These are phyloP conservation scores for Helicoverpa zea DNA, from an alignment of 1,140 invertebrate genomes.

Conservation along the genomic window DNA sequence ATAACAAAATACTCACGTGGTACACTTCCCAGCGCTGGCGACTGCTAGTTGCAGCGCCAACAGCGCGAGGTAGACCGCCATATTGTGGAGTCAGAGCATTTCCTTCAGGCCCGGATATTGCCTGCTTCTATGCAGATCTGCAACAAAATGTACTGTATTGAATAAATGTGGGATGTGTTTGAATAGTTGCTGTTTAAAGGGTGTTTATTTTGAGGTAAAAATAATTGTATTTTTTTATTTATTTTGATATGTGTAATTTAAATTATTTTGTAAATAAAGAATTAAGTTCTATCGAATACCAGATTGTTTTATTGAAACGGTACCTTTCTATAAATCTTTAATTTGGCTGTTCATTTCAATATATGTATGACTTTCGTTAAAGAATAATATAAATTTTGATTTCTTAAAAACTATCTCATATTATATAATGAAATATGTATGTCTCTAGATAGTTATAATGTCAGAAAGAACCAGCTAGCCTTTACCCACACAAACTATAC, in stretches of 20 bases:
- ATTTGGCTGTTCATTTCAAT: too few species aligned
- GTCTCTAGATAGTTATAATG: background rate
- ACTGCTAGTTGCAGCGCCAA: conserved; percentile 68
- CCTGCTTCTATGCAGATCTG: conserved; percentile 48
- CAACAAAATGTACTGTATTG: conserved; percentile 29
- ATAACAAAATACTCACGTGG: conserved; percentile 71
- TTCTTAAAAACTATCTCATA: too few species aligned
- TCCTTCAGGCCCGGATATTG: conserved; percentile 56
- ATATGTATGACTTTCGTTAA: too few species aligned
- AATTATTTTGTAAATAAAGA: too few species aligned
- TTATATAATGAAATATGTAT: too few species aligned
- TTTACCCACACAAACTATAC: background rate
- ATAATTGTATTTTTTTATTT: background rate
- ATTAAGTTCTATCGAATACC: too few species aligned
- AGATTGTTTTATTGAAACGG: too few species aligned
- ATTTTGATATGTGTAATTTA: background rate
- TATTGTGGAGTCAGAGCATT: conserved; percentile 72
- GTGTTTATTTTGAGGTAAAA: background rate
- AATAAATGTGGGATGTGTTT: conserved; percentile 15
- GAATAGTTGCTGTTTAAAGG: background rate
- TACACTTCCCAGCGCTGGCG: conserved; percentile 76
- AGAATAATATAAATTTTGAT: too few species aligned
- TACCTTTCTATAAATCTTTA: too few species aligned
- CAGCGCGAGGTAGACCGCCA: conserved; percentile 64
- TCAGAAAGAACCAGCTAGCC: background rate